Evolutionary conservation across 2,888 invertebrate genomes (phyloP).

Genomic region (Agrotis puta): DNA sequence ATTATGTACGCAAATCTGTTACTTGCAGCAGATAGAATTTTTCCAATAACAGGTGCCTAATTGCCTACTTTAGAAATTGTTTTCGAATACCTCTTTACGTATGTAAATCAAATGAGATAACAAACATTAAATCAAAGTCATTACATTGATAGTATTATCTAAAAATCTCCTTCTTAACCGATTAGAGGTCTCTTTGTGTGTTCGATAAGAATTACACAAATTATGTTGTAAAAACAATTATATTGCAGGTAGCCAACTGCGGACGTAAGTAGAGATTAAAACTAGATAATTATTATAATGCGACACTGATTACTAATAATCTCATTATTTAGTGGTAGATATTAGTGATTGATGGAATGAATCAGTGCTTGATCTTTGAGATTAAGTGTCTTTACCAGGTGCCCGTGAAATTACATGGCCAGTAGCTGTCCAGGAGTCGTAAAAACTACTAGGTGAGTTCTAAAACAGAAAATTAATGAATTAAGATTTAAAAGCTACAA

Average conservation of each 20-base stretch:
- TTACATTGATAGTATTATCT: conserved; percentile 44
- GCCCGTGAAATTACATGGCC: conserved; percentile 34
- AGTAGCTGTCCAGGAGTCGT: conserved; percentile 59
- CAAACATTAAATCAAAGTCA: conserved; percentile 30
- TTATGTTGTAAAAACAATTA: conserved; percentile 25
- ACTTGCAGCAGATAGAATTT: conserved; percentile 1
- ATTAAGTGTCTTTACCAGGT: conserved; percentile 58
- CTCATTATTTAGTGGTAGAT: conserved; percentile 48
- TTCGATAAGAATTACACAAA: conserved; percentile 12
- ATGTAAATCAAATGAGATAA: conserved; percentile 31
- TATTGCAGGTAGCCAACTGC: conserved; percentile 14
- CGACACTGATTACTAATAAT: conserved; percentile 57
- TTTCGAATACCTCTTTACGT: neutral
- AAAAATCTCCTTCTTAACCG: conserved; percentile 17
- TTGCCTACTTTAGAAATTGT: neutral
- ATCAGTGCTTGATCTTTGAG: conserved; percentile 69
- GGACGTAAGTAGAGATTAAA: conserved; percentile 17
- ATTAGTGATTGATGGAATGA: conserved; percentile 63
- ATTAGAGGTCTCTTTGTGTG: conserved; percentile 10
- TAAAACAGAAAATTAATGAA: neutral
- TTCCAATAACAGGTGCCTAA: neutral
- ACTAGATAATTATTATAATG: conserved; percentile 52
- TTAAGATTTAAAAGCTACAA: neutral
- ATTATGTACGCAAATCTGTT: neutral
- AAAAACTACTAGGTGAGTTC: conserved; percentile 65